phyloP scores from a whole-genome alignment of 2,113 vertebrate genomes.

The zebrafish (Danio rerio) region GRCz12tu NC_133195.1:6786501-6787000 shows the following conservation, averaged over 20 bases:
- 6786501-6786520: no score
- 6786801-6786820: conserved; percentile 13
- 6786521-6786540: no score
- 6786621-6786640: no score
- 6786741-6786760: conserved; percentile 7
- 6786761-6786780: conserved; percentile 5
- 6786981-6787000: not conserved
- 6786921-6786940: not conserved
- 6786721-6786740: not conserved
- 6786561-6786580: no score
- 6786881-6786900: not conserved
- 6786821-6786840: not conserved
- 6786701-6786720: conserved; percentile 23
- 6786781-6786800: conserved; percentile 9
- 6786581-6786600: no score
- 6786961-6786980: conserved; percentile 1
- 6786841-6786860: conserved; percentile 25
- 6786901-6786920: not conserved
- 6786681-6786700: not conserved
- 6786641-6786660: no score
- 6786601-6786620: no score
- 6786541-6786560: no score
- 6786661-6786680: no score
- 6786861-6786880: conserved; percentile 21
- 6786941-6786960: not conserved